phyloP scores from a whole-genome alignment of 92 coral and sea anemone genomes.

The Virgularia gustaviana region DNA sequence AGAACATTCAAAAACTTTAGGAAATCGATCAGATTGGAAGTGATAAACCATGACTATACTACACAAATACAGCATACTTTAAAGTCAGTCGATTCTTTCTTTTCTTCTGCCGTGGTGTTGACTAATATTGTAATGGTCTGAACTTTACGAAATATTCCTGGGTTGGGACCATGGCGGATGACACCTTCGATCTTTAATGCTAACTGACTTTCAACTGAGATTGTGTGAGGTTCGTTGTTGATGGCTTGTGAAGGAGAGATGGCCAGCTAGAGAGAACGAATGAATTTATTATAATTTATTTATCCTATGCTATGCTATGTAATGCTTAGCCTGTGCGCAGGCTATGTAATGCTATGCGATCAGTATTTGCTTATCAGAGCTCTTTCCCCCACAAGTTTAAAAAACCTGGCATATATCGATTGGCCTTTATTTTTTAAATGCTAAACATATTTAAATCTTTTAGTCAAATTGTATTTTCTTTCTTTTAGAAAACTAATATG shows the following conservation, averaged over 20 bases:
- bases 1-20: no score
- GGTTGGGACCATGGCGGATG: conserved; percentile 68
- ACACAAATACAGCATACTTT: conserved; percentile 55
- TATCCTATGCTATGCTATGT: neutral
- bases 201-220: conserved; percentile 80
- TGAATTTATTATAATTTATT: no score
- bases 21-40: neutral
- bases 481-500: no score
- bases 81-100: conserved; percentile 57
- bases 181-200: conserved; percentile 94
- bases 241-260: conserved; percentile 81
- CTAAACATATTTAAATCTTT: no score
- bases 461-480: no score
- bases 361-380: no score
- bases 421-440: no score
- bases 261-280: conserved; percentile 60
- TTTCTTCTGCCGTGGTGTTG: conserved; percentile 73
- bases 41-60: neutral
- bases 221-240: conserved; percentile 66
- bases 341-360: no score
- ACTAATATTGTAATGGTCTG: conserved; percentile 70
- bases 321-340: no score
- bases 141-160: conserved; percentile 71
- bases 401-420: no score
- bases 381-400: no score